Percentiles rank a stretch among this genome's conserved stretches.
phyloP scores from a whole-genome alignment of 2,113 vertebrate species.

The Leptodactylus fuscus region DNA sequence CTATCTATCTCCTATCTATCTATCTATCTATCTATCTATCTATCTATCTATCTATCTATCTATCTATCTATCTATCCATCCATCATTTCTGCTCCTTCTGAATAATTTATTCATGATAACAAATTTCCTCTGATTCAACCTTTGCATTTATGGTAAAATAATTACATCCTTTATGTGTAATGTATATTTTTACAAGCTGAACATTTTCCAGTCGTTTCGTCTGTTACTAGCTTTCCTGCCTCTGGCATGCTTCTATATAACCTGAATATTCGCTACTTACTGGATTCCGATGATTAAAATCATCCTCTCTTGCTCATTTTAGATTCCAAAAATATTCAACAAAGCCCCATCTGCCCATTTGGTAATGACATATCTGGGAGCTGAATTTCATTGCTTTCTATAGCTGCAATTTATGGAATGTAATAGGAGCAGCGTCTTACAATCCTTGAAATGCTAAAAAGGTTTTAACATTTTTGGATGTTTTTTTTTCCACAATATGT shows the following conservation, averaged over 20 bases:
- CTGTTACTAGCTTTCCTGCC: slow-evolving; percentile 14
- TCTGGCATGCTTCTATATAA: slow-evolving; percentile 18
- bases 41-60: no score
- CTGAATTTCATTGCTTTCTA: background rate
- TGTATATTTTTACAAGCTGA: slow-evolving; percentile 41
- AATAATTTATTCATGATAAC: background rate
- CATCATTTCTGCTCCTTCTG: no score
- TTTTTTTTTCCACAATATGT: background rate
- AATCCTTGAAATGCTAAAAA: background rate
- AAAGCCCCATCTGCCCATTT: background rate
- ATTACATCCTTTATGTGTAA: slow-evolving; percentile 36
- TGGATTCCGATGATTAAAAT: slow-evolving; percentile 3
- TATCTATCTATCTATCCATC: no score
- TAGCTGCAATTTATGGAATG: background rate
- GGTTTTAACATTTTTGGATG: background rate
- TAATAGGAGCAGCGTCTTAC: background rate
- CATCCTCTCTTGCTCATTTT: background rate
- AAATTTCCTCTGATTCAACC: background rate
- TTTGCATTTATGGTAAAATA: slow-evolving; percentile 10
- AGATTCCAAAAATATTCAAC: slow-evolving; percentile 27
- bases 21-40: no score
- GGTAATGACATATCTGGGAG: slow-evolving; percentile 6
- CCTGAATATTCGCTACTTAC: slow-evolving; percentile 11
- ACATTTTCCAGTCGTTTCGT: slow-evolving; percentile 36
- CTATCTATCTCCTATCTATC: no score